Conservation (phyloP, 2,113 vertebrate species). For the Pachycephala philippinensis region DNA sequence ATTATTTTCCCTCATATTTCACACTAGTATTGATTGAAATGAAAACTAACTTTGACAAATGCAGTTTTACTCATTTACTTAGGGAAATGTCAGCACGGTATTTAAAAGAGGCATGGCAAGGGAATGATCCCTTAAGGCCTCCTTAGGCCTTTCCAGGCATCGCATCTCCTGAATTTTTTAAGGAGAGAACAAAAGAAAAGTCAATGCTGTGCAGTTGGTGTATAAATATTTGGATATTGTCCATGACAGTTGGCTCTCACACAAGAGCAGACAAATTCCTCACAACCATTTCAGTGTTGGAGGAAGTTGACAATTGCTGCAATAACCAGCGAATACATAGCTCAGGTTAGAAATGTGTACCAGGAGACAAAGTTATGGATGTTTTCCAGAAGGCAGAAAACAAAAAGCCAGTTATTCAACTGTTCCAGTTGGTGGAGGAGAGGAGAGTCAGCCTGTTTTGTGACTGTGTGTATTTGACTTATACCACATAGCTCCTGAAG, state of each 20-base stretch:
- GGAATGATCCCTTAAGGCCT: background rate
- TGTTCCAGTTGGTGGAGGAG: background rate
- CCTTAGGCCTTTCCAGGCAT: background rate
- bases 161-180: background rate
- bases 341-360: background rate
- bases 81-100: background rate
- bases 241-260: background rate
- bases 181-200: background rate
- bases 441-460: background rate
- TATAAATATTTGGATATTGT: background rate
- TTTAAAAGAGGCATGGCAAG: background rate
- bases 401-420: background rate
- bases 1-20: background rate
- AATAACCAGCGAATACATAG: background rate
- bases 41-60: background rate
- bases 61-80: background rate
- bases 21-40: background rate
- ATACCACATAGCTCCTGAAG: background rate
- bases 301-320: constrained; percentile 4
- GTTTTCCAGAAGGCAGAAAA: background rate
- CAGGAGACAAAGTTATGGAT: background rate
- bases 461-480: background rate
- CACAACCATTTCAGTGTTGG: background rate
- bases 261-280: background rate
- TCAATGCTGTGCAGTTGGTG: background rate